Conservation (phyloP, 1,140 invertebrate genomes). For the Oryzaephilus surinamensis region DNA sequence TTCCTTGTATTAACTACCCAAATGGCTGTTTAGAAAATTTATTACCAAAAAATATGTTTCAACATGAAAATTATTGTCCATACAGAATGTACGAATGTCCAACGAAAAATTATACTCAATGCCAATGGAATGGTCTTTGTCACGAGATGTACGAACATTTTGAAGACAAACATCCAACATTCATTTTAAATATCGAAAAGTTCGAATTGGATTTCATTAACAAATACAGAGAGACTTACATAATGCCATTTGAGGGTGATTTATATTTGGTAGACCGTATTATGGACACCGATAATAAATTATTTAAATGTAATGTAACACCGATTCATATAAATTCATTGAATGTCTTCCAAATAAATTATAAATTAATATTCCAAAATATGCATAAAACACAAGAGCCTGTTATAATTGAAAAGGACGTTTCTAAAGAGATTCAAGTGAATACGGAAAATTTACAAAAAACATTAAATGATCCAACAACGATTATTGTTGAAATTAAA, state of each 20-base stretch:
- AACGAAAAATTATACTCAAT: slow-evolving; percentile 8
- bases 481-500: slow-evolving; percentile 12
- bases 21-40: slow-evolving; percentile 11
- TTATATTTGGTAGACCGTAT: slow-evolving; percentile 19
- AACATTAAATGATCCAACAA: slow-evolving; percentile 10
- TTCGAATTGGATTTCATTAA: slow-evolving; percentile 20
- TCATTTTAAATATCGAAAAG: slow-evolving; percentile 10
- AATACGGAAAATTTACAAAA: slow-evolving; percentile 11
- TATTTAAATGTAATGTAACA: slow-evolving; percentile 14
- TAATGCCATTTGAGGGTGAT: slow-evolving; percentile 15
- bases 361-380: slow-evolving; percentile 15
- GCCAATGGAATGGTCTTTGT: slow-evolving; percentile 15
- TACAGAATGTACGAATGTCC: slow-evolving; percentile 4
- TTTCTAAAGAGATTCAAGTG: too few species aligned
- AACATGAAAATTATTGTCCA: slow-evolving; percentile 13
- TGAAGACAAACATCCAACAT: slow-evolving; percentile 9
- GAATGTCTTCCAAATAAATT: too few species aligned
- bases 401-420: slow-evolving; percentile 5
- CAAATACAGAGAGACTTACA: slow-evolving; percentile 14
- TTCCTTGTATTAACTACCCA: slow-evolving; percentile 12
- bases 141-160: slow-evolving; percentile 19
- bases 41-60: slow-evolving; percentile 6
- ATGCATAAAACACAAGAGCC: slow-evolving; percentile 4
- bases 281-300: slow-evolving; percentile 12
- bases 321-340: slow-evolving; percentile 4